Base-by-base conservation (phyloP, 2,888 invertebrate genomes). In the Drosophila lutescens region DNA sequence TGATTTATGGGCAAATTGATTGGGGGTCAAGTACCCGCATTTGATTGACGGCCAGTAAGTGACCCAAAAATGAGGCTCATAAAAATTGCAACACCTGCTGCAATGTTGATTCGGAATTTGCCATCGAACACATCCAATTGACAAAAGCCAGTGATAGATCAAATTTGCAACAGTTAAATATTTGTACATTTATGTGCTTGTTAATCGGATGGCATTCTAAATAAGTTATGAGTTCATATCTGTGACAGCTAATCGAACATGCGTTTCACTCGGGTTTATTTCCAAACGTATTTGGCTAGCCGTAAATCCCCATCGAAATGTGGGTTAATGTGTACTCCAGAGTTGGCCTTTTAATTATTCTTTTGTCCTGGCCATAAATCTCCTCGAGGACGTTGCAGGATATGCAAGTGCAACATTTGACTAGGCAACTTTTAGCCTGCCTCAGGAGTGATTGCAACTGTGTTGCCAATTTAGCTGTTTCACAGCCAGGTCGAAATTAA, bases 1-100 rank as follows among this genome's bases (percentile, higher is more conserved):
- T 85, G 85, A 85, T 78, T 83, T 77, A 81, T 74, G 50, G 66
- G 23, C 40, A 72, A 87, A 81, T 85, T 81, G 76, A 86, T 74
- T 70, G 68, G 54, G 47, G 40, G 55, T 15, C 34, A 12, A 54
- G 7, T 23, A 13, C 30, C 13, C 23, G 23, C 32, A 15, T n/a
- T 40, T 47, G 46, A 70, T 26, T 41, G 59, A 34, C 47, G 17
- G 41, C 13, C 41, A 51, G 40, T 34, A 15, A n/a, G 44, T 79
- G 74, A 68, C 75, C 67, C n/a, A 57, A 44, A 68, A 43, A 46
- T 26, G 43, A 43, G 30, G 20, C 36, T 53, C 40, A 54, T 56
- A 43, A 54, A 74, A 59, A 15, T 53, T 59, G 32, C 44, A 54
- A 26, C 36, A 51, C n/a, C 30, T 30, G 43, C 12, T 40, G 67